phyloP scores from a whole-genome alignment of 2,113 vertebrate genomes.

The Phrynosoma blainvillii region DNA sequence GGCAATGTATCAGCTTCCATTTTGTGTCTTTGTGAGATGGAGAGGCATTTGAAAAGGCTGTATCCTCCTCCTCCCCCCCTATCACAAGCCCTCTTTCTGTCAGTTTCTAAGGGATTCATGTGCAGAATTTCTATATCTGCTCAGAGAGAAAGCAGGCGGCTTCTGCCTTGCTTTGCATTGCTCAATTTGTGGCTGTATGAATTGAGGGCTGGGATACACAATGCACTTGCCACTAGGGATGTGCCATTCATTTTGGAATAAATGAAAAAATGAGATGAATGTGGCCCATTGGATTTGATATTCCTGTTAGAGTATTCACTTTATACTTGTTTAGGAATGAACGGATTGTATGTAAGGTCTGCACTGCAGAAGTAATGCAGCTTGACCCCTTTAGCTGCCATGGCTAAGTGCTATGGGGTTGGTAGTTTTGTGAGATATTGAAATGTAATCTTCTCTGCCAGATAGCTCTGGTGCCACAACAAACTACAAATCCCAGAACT shows the following conservation, averaged over 20 bases:
- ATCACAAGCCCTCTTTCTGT: background rate
- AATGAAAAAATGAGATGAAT: background rate
- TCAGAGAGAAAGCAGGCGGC: background rate
- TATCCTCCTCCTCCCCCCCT: rapidly evolving
- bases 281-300: background rate
- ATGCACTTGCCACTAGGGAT: background rate
- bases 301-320: background rate
- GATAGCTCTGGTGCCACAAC: too few relatives aligned
- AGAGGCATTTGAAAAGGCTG: background rate
- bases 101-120: rapidly evolving
- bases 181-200: too few relatives aligned
- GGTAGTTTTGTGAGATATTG: too few relatives aligned
- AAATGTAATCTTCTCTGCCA: too few relatives aligned
- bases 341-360: too few relatives aligned
- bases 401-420: too few relatives aligned
- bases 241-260: background rate
- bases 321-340: too few relatives aligned
- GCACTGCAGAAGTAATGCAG: too few relatives aligned
- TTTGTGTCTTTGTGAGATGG: rapidly evolving
- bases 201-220: background rate
- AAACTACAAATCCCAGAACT: too few relatives aligned
- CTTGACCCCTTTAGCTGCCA: too few relatives aligned
- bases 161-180: background rate
- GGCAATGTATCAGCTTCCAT: background rate
- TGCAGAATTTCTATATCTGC: background rate